phyloP scores from a whole-genome alignment of 23 tunicate species.

The Corella eumyota region DNA sequence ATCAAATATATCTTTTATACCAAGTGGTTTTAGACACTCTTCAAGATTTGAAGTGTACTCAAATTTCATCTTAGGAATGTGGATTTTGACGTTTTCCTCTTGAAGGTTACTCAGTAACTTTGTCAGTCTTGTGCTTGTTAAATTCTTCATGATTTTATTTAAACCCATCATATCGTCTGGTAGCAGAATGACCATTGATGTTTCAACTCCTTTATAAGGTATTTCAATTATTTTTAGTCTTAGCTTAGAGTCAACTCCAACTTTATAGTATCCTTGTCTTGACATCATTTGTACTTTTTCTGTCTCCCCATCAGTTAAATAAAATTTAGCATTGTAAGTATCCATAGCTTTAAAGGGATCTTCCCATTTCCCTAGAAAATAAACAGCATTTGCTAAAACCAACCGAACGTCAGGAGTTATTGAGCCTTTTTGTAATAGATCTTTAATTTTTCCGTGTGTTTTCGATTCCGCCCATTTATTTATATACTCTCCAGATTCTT shows the following conservation, averaged over 20 bases:
- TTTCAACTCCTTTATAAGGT: conserved; percentile 40
- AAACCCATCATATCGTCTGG: not conserved
- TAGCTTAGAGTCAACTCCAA: conserved; percentile 22
- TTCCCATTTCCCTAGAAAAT: conserved; percentile 78
- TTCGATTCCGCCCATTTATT: conserved; percentile 52
- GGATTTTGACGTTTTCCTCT: conserved; percentile 19
- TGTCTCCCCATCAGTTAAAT: conserved; percentile 10
- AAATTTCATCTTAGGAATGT: conserved; percentile 46
- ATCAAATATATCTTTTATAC: conserved; percentile 30
- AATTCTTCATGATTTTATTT: conserved; percentile 13
- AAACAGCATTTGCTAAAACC: conserved; percentile 66
- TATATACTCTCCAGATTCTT: conserved; percentile 28
- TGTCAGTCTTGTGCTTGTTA: conserved; percentile 1
- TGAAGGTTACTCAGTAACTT: not conserved
- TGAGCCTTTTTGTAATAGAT: conserved; percentile 35
- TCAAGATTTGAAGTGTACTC: conserved; percentile 23
- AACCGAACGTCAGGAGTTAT: conserved; percentile 27
- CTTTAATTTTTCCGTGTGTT: conserved; percentile 52
- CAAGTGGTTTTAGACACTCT: conserved; percentile 19
- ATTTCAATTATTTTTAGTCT: conserved; percentile 34
- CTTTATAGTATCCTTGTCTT: conserved; percentile 10
- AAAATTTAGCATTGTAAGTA: conserved; percentile 24
- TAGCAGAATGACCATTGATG: not conserved
- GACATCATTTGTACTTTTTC: conserved; percentile 53
- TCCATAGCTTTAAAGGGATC: conserved; percentile 18